phyloP scores from a whole-genome alignment of 1,140 invertebrate genomes.

The Drosophila repletoides region DNA sequence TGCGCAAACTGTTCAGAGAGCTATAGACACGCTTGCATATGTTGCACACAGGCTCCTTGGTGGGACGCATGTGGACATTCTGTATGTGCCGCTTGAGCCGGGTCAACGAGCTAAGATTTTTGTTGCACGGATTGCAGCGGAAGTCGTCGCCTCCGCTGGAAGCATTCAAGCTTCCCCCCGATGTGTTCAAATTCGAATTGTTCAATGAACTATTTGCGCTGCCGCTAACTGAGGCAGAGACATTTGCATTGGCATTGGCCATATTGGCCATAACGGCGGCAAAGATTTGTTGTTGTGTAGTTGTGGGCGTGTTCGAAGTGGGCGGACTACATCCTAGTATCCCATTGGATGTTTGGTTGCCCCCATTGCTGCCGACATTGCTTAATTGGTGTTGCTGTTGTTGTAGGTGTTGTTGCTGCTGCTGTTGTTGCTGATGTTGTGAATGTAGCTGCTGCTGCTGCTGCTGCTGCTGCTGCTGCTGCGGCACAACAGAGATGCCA shows the following conservation, averaged over 20 bases:
- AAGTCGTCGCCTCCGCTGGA: conserved; percentile 87
- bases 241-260: conserved; percentile 23
- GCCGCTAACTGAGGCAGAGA: conserved; percentile 36
- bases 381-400: conserved; percentile 30
- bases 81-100: conserved; percentile 93
- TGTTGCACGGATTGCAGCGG: conserved; percentile 94
- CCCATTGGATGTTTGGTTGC: conserved; percentile 44
- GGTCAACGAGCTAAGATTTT: conserved; percentile 91
- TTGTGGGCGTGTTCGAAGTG: conserved; percentile 50
- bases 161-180: conserved; percentile 73
- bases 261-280: conserved; percentile 64
- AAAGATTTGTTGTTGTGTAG: conserved; percentile 70
- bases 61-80: conserved; percentile 93
- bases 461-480: conserved; percentile 16
- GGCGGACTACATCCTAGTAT: conserved; percentile 58
- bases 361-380: conserved; percentile 5
- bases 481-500: neutral
- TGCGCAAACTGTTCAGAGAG: conserved; percentile 92
- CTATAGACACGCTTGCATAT: conserved; percentile 94
- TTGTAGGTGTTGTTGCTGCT: conserved; percentile 42
- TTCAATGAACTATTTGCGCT: conserved; percentile 47
- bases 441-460: conserved; percentile 27
- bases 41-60: conserved; percentile 92
- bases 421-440: conserved; percentile 24
- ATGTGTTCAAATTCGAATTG: conserved; percentile 81